Evolutionary conservation across 2,113 vertebrate genomes (phyloP).

Genomic region (Halcyon senegalensis): DNA sequence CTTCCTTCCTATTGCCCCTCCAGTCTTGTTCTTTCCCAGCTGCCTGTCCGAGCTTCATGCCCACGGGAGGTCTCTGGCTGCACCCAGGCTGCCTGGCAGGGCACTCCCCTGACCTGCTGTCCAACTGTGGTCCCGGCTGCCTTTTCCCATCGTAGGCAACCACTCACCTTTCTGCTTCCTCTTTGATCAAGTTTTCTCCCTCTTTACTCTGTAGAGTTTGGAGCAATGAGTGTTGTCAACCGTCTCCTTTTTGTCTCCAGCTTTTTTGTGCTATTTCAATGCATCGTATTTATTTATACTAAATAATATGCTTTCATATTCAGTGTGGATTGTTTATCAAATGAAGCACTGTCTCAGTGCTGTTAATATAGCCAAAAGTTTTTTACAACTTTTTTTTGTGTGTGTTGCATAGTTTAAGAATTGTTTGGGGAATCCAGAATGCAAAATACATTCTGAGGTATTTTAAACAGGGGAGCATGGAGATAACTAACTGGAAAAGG

Average conservation of each 20-base stretch:
- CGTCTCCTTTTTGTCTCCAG: background rate
- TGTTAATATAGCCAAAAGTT: background rate
- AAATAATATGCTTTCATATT: background rate
- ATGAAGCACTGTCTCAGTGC: background rate
- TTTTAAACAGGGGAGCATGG: background rate
- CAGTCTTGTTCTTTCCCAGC: background rate
- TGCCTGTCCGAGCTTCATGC: fast-evolving
- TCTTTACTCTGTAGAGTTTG: background rate
- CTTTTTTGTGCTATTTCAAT: background rate
- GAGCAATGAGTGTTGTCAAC: background rate
- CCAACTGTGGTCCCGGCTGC: fast-evolving
- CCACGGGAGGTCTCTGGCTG: fast-evolving
- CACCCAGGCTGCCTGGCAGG: background rate
- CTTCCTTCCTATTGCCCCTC: background rate
- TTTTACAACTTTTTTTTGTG: background rate
- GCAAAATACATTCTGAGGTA: background rate
- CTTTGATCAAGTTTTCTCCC: background rate
- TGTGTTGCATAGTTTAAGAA: background rate
- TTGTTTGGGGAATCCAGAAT: background rate
- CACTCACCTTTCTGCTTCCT: background rate
- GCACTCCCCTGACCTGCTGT: fast-evolving
- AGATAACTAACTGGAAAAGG: background rate
- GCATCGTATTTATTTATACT: background rate
- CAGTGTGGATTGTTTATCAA: background rate
- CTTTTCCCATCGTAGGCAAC: background rate